Base-by-base conservation (phyloP, 2,888 invertebrate genomes). In the Brenthis daphne region DNA sequence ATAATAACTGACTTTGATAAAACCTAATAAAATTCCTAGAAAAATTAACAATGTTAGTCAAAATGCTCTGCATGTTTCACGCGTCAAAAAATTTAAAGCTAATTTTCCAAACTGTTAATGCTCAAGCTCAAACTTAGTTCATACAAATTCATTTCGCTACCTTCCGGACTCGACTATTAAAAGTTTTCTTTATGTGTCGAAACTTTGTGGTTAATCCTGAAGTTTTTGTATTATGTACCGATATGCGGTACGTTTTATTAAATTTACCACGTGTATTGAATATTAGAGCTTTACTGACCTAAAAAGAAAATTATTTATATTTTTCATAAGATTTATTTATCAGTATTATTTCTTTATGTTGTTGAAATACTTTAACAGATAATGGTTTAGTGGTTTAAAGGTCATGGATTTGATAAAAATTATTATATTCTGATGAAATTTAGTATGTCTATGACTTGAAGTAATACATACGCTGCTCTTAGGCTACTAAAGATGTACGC, bases 71-170 rank as follows among this genome's bases (percentile, higher is more conserved):
- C 33, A 60, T 50, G 60, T 50, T 60, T 37, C 63, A 63, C 20
- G 63, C 66, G 47, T 54, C 60, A 53, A 55, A 66, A 66, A 66
- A 29, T 60, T 50, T 24, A 13, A 56, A 67, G 61, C 37, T 63
- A 61, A 61, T 56, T 61, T 61, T 37, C 67, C 58, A 61, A 57
- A 57, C 43, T 63, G 33, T 60, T 57, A 43, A 57, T 65, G 56
- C 66, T 66, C 50, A 65, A 68, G 55, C 63, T 55, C 43, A 64
- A 71, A 71, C 67, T 73, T 73, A 47, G 57, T 57, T 67, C 66
- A 68, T 73, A 64, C 61, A 68, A 71, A 71, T 73, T 73, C 64
- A 73, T 71, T 73, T 66, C 64, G 57, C 66, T 64, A 69, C 66
- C 71, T 68, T 65, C 68, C 68, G 64, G 50, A 37, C 65, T 54